Conservation (phyloP, 2,113 vertebrate genomes). For the Tor tambroides region DNA sequence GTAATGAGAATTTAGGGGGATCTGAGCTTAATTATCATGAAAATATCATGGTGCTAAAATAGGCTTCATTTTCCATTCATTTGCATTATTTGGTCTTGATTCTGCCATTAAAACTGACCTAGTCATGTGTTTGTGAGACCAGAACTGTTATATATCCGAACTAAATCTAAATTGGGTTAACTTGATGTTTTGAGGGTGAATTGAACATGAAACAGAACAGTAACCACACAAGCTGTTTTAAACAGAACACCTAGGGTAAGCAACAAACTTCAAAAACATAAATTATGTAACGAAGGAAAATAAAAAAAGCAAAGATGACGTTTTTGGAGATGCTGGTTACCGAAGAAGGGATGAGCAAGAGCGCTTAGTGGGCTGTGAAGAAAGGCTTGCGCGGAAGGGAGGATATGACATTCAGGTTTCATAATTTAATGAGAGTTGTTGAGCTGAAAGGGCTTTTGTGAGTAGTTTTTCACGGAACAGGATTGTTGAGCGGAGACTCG, state of each 20-base stretch:
- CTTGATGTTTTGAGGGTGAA: slow-evolving; percentile 13
- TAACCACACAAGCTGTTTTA: slow-evolving; percentile 10
- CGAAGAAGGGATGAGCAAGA: slow-evolving; percentile 42
- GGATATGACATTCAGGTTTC: slow-evolving; percentile 58
- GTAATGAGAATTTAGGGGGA: no score
- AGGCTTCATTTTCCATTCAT: neutral
- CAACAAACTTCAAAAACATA: slow-evolving; percentile 37
- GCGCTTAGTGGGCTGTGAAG: slow-evolving; percentile 7
- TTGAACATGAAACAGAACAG: slow-evolving; percentile 39
- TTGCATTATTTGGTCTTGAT: neutral
- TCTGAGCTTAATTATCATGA: no score
- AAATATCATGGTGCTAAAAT: no score
- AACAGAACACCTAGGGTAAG: slow-evolving; percentile 45
- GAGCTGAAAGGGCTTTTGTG: slow-evolving; percentile 51
- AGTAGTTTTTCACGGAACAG: slow-evolving; percentile 24
- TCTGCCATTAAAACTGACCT: neutral
- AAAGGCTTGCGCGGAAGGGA: slow-evolving; percentile 45
- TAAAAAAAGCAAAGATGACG: slow-evolving; percentile 8
- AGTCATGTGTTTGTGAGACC: neutral
- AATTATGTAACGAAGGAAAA: slow-evolving; percentile 22
- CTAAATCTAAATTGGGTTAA: neutral
- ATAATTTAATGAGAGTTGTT: slow-evolving; percentile 58
- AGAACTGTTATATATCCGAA: neutral
- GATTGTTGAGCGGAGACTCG: neutral
- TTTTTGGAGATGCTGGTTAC: neutral